Conservation (phyloP, 2,888 invertebrate species). For the Drosophila austrosaltans region DNA sequence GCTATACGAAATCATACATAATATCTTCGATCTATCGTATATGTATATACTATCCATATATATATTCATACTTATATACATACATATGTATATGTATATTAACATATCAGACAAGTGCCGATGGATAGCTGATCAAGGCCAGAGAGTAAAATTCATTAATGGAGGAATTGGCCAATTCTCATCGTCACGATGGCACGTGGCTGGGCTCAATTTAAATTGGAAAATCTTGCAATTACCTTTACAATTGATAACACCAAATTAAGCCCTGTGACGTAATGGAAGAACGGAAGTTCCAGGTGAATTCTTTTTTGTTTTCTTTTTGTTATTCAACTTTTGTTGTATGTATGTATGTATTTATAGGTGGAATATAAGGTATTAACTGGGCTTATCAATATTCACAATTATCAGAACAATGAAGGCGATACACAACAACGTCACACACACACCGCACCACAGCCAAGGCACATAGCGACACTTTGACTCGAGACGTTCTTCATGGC, state of each 20-base stretch:
- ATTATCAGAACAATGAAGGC: conserved; percentile 14
- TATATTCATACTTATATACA: neutral
- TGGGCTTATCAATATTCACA: conserved; percentile 13
- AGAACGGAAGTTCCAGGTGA: conserved; percentile 61
- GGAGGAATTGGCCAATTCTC: too few species aligned
- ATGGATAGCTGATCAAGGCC: too few species aligned
- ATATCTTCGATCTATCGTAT: neutral
- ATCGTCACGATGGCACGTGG: conserved; percentile 55
- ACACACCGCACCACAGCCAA: neutral
- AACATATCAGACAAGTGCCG: neutral
- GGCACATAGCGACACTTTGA: too few species aligned
- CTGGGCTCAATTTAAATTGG: conserved; percentile 32
- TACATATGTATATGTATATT: neutral
- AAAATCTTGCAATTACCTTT: conserved; percentile 19
- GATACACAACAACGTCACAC: conserved; percentile 13
- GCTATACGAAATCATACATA: conserved; percentile 39
- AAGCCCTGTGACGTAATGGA: conserved; percentile 72
- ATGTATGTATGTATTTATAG: too few species aligned
- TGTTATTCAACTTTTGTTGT: neutral
- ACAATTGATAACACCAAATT: conserved; percentile 15
- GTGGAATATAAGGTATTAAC: conserved; percentile 5
- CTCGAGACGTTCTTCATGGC: neutral
- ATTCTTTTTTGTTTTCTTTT: neutral
- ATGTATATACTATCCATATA: too few species aligned
- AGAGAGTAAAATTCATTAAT: too few species aligned